Evolutionary conservation across 2,797 vertebrate species (phyloP).

Genomic region (Thunnus albacares): DNA sequence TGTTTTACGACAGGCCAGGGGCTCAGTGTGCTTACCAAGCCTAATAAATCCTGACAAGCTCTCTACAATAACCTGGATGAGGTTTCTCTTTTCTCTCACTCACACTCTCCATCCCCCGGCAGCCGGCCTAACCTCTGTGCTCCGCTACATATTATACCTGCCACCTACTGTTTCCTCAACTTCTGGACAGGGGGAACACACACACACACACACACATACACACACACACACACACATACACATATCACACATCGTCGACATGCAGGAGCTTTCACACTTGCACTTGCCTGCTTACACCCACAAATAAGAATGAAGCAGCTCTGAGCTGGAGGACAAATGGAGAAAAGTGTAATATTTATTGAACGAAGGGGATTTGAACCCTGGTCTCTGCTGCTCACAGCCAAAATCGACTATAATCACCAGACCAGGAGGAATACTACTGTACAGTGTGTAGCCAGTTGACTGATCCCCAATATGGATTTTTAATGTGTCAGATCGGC

Average conservation of each 20-base stretch:
- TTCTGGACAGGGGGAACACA: slow-evolving; percentile 52
- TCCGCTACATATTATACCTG: slow-evolving; percentile 74
- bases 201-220: slow-evolving; percentile 40
- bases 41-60: slow-evolving; percentile 83
- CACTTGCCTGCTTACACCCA: slow-evolving; percentile 13
- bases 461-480: neutral
- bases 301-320: neutral
- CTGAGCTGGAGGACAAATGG: slow-evolving; percentile 21
- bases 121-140: slow-evolving; percentile 60
- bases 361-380: slow-evolving; percentile 46
- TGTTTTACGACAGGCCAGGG: slow-evolving; percentile 79
- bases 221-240: slow-evolving; percentile 32
- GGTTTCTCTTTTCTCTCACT: slow-evolving; percentile 69
- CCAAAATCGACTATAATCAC: slow-evolving; percentile 20
- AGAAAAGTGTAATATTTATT: slow-evolving; percentile 43
- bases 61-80: slow-evolving; percentile 80
- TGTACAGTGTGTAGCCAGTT: neutral
- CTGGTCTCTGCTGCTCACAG: neutral
- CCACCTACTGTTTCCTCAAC: slow-evolving; percentile 78
- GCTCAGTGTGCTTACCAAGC: slow-evolving; percentile 62
- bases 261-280: slow-evolving; percentile 3
- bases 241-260: slow-evolving; percentile 16
- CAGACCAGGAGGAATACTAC: slow-evolving; percentile 19
- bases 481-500: slow-evolving; percentile 22
- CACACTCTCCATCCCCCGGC: slow-evolving; percentile 49